Base-by-base conservation (phyloP, 2,888 invertebrate species). In the Clanis bilineata region DNA sequence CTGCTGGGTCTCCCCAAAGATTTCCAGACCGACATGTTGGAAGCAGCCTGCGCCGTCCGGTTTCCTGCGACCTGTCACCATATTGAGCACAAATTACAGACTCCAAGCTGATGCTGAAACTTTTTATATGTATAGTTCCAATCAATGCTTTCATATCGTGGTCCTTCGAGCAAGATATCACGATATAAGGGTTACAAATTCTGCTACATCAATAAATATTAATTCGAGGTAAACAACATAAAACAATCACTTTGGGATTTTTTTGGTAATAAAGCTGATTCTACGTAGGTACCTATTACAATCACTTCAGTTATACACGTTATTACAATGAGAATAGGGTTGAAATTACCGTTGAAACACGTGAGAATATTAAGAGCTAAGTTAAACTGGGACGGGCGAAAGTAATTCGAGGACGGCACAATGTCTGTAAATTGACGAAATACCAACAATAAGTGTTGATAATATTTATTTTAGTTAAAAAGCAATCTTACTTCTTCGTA, bases 341-440 rank as follows among this genome's bases (percentile, higher is more conserved):
- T 59, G 25, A 45, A 15, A 59, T 36, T 59, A 18, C 25, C n/a
- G 6, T 1, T n/a, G n/a, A 44, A n/a, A 45, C n/a, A 15, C 36
- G 39, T 43, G 51, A 51, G 60, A 43, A 75, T 67, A 70, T 64
- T 69, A 62, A 72, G 71, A 78, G 75, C 79, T 78, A 74, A 69
- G 36, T 36, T 36, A 64, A 83, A 74, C 70, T 77, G 69, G 81
- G 77, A 66, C 82, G 77, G 70, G 83, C 80, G 83, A 84, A 84
- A 83, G 83, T 82, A 75, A 73, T 76, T 66, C 69, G 72, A 75
- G 72, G 72, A 67, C 65, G 41, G 23, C 38, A 25, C 9, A 15
- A 21, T 28, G 55, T 23, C 56, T 58, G 59, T n/a, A 21, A 56
- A 38, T 38, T 59, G 55, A 25, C 55, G 56, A 56, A 59, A 59